phyloP scores from a whole-genome alignment of 2,888 invertebrate genomes.

The Choristoneura rosaceana region DNA sequence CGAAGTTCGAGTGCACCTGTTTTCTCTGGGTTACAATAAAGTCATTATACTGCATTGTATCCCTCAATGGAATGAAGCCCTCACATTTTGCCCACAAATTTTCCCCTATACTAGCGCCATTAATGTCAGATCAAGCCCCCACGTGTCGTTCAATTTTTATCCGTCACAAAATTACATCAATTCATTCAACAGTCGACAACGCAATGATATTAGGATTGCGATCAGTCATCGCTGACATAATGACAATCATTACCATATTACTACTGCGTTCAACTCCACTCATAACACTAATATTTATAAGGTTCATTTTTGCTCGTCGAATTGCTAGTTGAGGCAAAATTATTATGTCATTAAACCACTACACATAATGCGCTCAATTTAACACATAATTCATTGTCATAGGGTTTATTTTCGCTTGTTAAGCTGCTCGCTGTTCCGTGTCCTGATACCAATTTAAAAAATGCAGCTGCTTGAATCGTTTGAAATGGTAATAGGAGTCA shows the following conservation, averaged over 20 bases:
- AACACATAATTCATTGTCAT: background rate
- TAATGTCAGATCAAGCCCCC: too few relatives aligned
- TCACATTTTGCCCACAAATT: too few relatives aligned
- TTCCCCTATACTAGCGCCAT: too few relatives aligned
- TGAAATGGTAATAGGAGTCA: conserved; percentile 44
- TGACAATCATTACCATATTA: conserved; percentile 7
- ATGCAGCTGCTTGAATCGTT: conserved; percentile 14
- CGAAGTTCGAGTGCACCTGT: too few relatives aligned
- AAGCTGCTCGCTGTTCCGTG: background rate
- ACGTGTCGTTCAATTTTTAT: background rate
- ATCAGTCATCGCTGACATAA: conserved; percentile 40
- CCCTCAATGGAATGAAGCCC: too few relatives aligned
- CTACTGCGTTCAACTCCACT: conserved; percentile 6
- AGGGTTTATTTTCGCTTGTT: background rate
- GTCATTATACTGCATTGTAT: too few relatives aligned
- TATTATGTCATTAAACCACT: conserved; percentile 2
- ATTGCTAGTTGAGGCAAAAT: background rate
- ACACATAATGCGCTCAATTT: conserved; percentile 21
- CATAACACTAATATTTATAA: background rate
- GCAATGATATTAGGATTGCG: conserved; percentile 26
- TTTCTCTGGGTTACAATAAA: too few relatives aligned
- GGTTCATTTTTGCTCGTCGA: too few relatives aligned
- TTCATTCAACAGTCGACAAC: conserved; percentile 29
- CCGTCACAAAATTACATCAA: conserved; percentile 8
- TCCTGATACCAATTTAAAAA: conserved; percentile 13